Evolutionary conservation across 2,797 vertebrate species (phyloP), one percentile per base, ranked within the genome.

Genomic region (Oreonectes daqikongensis): DNA sequence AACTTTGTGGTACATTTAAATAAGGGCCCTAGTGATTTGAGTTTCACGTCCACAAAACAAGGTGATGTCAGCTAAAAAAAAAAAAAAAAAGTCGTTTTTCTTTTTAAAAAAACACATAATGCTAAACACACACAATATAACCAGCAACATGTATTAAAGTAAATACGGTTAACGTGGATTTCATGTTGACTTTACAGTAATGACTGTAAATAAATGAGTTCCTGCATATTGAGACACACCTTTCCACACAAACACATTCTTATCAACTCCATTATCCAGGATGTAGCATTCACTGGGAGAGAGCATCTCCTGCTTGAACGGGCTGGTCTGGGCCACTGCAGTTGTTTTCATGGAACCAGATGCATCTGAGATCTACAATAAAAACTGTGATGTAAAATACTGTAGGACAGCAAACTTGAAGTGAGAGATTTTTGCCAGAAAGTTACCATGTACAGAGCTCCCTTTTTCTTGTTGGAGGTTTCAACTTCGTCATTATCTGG

Each of bases 231-330:
- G 20, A 40, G 53, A 18, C 82, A 53, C 70, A 84, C 93, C 93
- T 92, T 94, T 94, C 93, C 93, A 94, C 44, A 94, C 83, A 86
- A 91, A 94, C 68, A 94, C 73, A 11, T 84, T 91, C 0, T 79
- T 80, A 55, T 88, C 76, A n/a, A 9, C 69, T 22, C 85, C 85
- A 5, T 92, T 93, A 84, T 94, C 93, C 84, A 94, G 53, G 72
- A 94, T 88, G 83, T 87, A 94, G 86, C 92, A 94, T 17, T 94
- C 93, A 1, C 15, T 65, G 1, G 55, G 30, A 4, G 71, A 82
- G 17, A 94, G 91, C 84, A 88, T 84, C 2, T 73, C 60, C 83
- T 94, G 92, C 71, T 89, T 86, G 84, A 94, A 94, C 2, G 93
- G 93, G 79, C 67, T 89, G 52, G 69, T 65, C 0, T 81, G n/a